phyloP scores from a whole-genome alignment of 1,140 invertebrate genomes.

The Batillaria attramentaria region DNA sequence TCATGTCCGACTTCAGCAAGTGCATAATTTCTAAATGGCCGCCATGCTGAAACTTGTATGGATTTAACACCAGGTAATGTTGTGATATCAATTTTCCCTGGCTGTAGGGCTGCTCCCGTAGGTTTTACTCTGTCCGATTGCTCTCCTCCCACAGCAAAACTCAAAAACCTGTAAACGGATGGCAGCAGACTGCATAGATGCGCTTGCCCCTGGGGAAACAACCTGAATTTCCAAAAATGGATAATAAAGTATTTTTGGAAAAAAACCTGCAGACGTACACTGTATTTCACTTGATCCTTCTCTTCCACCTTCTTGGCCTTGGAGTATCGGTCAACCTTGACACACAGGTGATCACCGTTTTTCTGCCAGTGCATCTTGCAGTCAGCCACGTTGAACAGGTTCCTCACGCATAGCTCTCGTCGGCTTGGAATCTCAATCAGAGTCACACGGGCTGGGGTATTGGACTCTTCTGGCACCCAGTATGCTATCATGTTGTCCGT shows the following conservation, averaged over 20 bases:
- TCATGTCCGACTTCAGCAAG: too few species aligned
- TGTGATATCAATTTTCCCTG: too few species aligned
- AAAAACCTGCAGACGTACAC: constrained; percentile 75
- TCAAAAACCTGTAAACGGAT: too few species aligned
- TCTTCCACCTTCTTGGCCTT: constrained; percentile 92
- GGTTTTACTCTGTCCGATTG: too few species aligned
- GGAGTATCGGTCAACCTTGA: constrained; percentile 97
- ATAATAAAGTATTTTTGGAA: too few species aligned
- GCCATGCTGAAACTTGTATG: too few species aligned
- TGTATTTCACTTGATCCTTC: constrained; percentile 86
- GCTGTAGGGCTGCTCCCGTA: too few species aligned
- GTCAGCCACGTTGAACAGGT: constrained; percentile 96
- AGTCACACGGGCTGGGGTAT: constrained; percentile 78
- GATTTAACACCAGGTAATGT: too few species aligned
- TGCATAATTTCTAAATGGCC: too few species aligned
- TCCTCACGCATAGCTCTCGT: constrained; percentile 94
- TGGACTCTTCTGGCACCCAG: constrained; percentile 92
- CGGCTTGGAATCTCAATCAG: constrained; percentile 79
- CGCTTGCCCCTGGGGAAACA: not conserved
- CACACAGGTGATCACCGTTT: constrained; percentile 96
- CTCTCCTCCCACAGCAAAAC: too few species aligned
- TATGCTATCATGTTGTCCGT: constrained; percentile 97
- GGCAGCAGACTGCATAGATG: too few species aligned
- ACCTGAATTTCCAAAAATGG: not conserved
- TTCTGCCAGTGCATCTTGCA: constrained; percentile 99